phyloP scores from a whole-genome alignment of 2,797 vertebrate genomes.

The Acipenser ruthenus region DNA sequence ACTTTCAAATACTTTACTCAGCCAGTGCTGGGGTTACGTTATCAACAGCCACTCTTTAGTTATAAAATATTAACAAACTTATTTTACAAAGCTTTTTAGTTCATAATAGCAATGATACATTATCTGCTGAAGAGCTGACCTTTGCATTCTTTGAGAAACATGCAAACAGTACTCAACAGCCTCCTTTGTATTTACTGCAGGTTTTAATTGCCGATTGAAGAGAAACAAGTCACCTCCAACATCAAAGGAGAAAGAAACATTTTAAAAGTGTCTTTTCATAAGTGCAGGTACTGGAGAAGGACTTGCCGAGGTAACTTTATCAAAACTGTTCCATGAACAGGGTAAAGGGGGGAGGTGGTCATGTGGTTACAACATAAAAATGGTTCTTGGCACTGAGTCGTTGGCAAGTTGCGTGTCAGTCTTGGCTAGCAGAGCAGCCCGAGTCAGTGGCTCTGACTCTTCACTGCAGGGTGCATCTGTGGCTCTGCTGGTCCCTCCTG shows the following conservation, averaged over 20 bases:
- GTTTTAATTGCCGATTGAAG: conserved; percentile 45
- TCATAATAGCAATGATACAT: too few relatives aligned
- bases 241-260: conserved; percentile 29
- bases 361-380: not conserved
- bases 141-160: too few relatives aligned
- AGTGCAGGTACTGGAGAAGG: conserved; percentile 37
- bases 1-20: too few relatives aligned
- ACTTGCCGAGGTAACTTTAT: conserved; percentile 24
- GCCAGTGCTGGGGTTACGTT: too few relatives aligned
- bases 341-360: not conserved
- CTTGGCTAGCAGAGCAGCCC: not conserved
- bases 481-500: conserved; percentile 35
- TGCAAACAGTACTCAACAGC: conserved; percentile 17
- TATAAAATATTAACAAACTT: too few relatives aligned
- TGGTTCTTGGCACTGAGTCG: conserved; percentile 22
- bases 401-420: conserved; percentile 15
- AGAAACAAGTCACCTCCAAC: conserved; percentile 28
- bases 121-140: too few relatives aligned
- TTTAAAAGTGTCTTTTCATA: conserved; percentile 38
- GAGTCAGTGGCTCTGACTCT: conserved; percentile 34
- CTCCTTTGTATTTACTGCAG: conserved; percentile 28
- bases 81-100: too few relatives aligned
- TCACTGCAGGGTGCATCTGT: conserved; percentile 32
- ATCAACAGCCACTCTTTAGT: too few relatives aligned
- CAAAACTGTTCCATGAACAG: conserved; percentile 19